Base-by-base conservation (phyloP, 2,888 invertebrate species). In the Suillia variegata region DNA sequence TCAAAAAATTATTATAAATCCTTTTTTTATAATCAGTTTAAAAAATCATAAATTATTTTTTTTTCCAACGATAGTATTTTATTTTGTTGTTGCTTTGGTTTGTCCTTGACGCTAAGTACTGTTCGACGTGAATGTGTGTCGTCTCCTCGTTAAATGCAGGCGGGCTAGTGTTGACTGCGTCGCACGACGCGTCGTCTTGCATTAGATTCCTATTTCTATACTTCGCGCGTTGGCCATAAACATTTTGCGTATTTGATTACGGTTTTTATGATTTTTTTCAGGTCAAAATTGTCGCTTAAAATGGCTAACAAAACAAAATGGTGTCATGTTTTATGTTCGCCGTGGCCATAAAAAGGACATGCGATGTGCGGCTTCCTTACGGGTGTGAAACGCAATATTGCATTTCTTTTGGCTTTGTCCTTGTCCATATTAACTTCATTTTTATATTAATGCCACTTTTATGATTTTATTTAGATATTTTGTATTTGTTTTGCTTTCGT, bases 221-320 rank as follows among this genome's bases (percentile, higher is more conserved):
- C n/a, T n/a, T n/a, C n/a, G n/a, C 4, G 20, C 20, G 45, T 13
- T 17, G 17, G 68, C 51, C 71, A 71, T 75, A 75, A 73, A 75
- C 67, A 67, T 66, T 63, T 66, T 62, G 64, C 60, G 61, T 70
- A n/a, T 56, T 72, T 70, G 67, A 73, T 74, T 71, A 69, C 70
- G 67, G 68, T 70, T 74, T 74, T 74, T 75, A 75, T 73, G 74
- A 73, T 75, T 70, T 75, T 61, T 70, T n/a, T n/a, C 73, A 74
- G 74, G 74, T 74, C 74, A 74, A 72, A 74, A 71, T 74, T 73
- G 50, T 31, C 17, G 15, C 22, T 70, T 61, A 71, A 48, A 73
- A 71, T 73, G 63, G 38, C 26, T 26, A 26, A 42, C 57, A 53
- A 63, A 38, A 61, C 69, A 68, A 66, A 74, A 70, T 58, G 51